A percentile compares a stretch with the other conserved stretches of the same genome.
These are phyloP conservation scores for Formica aserva DNA, from an alignment of 2,888 invertebrate species.

Conservation along the genomic window DNA sequence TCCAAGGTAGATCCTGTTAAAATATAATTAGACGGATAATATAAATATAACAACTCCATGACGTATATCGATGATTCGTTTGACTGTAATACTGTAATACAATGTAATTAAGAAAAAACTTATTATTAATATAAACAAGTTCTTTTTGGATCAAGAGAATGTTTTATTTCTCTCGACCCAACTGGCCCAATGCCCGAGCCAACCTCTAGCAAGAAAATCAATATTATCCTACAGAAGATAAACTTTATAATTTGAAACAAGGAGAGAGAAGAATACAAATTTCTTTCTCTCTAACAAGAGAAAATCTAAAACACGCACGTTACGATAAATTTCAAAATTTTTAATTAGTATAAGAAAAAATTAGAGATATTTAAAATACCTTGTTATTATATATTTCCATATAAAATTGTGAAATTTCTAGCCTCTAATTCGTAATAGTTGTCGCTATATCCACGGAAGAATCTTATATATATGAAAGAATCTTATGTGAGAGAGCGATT, in stretches of 20 bases:
- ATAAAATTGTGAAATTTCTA: background rate
- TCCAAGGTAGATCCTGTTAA: conserved; percentile 24
- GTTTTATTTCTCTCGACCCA: background rate
- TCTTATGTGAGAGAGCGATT: conserved; percentile 9
- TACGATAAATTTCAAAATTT: background rate
- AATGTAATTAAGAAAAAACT: background rate
- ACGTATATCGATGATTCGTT: background rate
- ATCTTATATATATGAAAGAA: background rate
- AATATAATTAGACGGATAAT: conserved; percentile 11
- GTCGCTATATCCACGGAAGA: background rate
- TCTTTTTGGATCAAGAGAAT: background rate
- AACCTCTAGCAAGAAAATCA: conserved; percentile 9
- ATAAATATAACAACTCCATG: background rate
- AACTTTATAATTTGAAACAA: conserved; percentile 7
- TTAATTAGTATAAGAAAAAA: background rate
- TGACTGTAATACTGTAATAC: background rate
- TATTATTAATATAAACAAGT: conserved; percentile 7
- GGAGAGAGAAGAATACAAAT: background rate
- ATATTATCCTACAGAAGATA: conserved; percentile 22
- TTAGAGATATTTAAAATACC: background rate
- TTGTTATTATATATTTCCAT: background rate
- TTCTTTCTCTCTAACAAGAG: background rate
- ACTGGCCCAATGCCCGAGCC: background rate
- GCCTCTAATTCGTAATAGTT: background rate
- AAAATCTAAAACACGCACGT: background rate